These are phyloP conservation scores for Thryonomys swinderianus DNA, from an alignment of 2,113 vertebrate species.

Conservation along the genomic window DNA sequence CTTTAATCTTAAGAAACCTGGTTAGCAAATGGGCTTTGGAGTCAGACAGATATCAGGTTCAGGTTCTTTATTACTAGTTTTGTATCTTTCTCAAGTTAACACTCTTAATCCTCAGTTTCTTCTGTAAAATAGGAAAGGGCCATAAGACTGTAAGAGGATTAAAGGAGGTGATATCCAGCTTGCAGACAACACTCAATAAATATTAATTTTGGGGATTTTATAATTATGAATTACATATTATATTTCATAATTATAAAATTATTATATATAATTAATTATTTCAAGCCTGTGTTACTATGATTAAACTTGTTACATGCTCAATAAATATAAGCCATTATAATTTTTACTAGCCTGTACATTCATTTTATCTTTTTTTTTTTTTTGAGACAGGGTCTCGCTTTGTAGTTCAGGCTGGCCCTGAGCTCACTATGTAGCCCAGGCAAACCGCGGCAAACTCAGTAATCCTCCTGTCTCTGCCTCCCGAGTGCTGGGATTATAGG, in stretches of 20 bases:
- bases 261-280: not conserved
- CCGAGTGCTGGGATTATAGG: no score
- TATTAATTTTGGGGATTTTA: not conserved
- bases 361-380: constrained; percentile 1
- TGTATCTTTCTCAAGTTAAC: not conserved
- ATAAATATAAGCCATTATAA: not conserved
- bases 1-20: not conserved
- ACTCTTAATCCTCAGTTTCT: not conserved
- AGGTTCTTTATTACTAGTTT: not conserved
- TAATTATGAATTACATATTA: no score
- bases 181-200: not conserved
- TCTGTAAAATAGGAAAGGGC: not conserved
- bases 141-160: not conserved
- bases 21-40: not conserved
- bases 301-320: not conserved
- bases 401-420: not conserved
- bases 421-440: no score
- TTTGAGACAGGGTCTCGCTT: not conserved
- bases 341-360: not conserved
- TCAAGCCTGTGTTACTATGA: not conserved
- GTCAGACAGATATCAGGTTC: not conserved
- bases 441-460: no score
- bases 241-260: no score
- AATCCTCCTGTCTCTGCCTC: no score
- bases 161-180: not conserved